phyloP scores from a whole-genome alignment of 92 coral and sea anemone species.

The Porites lobata region DNA sequence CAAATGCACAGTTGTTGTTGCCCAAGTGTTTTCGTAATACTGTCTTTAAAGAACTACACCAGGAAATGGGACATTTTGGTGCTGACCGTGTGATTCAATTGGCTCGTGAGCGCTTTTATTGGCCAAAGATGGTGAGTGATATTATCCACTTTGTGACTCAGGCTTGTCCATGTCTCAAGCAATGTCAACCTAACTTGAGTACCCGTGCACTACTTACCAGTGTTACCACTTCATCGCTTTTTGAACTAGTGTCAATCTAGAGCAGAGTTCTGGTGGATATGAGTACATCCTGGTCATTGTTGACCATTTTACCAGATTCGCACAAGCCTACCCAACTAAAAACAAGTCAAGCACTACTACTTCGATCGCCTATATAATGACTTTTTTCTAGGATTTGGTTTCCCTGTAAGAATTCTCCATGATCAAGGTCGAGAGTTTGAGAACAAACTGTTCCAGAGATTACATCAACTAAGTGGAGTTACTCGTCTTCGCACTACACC shows the following conservation, averaged over 20 bases:
- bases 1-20: conserved; percentile 8
- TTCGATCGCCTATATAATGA: conserved; percentile 43
- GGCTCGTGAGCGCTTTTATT: conserved; percentile 62
- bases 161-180: conserved; percentile 13
- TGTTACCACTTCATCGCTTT: too few species aligned
- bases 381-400: conserved; percentile 21
- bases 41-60: conserved; percentile 50
- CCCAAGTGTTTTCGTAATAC: conserved; percentile 12
- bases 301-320: too few species aligned
- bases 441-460: too few species aligned
- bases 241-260: too few species aligned
- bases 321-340: too few species aligned
- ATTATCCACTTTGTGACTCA: conserved; percentile 54
- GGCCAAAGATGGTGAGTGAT: conserved; percentile 59
- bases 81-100: conserved; percentile 48
- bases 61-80: conserved; percentile 66
- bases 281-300: too few species aligned
- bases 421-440: conserved; percentile 5
- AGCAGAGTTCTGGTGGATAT: too few species aligned
- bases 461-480: too few species aligned
- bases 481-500: too few species aligned
- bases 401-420: conserved; percentile 23
- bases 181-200: too few species aligned
- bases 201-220: too few species aligned
- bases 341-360: conserved; percentile 8